Percentiles rank a stretch among this genome's conserved stretches.
Conservation (phyloP, 2,113 vertebrate species). For the Malurus melanocephalus region DNA sequence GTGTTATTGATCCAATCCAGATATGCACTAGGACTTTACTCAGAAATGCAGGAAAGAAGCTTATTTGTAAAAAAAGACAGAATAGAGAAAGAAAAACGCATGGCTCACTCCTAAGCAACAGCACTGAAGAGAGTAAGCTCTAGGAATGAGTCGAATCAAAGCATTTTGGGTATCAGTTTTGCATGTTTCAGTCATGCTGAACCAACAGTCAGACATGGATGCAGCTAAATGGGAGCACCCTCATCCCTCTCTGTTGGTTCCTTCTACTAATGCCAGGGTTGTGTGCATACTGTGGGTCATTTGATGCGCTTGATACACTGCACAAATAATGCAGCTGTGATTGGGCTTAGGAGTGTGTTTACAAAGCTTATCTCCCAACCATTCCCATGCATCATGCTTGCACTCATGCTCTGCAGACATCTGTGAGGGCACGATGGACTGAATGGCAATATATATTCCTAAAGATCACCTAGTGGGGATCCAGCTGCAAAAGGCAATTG, state of each 20-base stretch:
- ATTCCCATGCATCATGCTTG: not conserved
- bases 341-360: not conserved
- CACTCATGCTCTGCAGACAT: rapidly evolving
- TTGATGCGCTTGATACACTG: not conserved
- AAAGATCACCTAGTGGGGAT: not conserved
- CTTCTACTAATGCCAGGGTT: not conserved
- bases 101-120: not conserved
- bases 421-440: not conserved
- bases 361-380: not conserved
- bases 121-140: not conserved
- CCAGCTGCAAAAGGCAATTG: not conserved
- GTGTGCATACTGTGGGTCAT: not conserved
- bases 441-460: rapidly evolving
- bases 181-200: not conserved
- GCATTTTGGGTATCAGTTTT: not conserved
- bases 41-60: not conserved
- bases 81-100: not conserved
- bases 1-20: not conserved
- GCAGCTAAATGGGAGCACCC: not conserved
- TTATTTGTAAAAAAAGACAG: not conserved
- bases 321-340: not conserved
- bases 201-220: not conserved
- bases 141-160: not conserved
- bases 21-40: not conserved
- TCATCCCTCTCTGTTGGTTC: not conserved